These are phyloP conservation scores for Sebastes nivosus DNA, from an alignment of 2,797 vertebrate species.

Conservation along the genomic window DNA sequence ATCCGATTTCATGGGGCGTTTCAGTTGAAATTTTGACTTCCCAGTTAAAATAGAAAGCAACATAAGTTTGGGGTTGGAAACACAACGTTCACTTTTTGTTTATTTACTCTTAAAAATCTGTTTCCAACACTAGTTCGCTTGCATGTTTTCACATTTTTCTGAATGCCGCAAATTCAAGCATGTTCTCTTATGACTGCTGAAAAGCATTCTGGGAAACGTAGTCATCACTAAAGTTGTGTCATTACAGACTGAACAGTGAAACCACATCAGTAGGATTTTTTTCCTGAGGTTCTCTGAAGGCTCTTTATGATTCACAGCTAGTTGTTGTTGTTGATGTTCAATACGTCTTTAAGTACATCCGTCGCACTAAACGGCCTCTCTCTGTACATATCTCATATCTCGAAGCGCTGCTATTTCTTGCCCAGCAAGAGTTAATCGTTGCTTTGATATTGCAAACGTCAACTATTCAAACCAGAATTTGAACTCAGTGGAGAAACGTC, in stretches of 20 bases:
- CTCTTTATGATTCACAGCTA: slow-evolving; percentile 38
- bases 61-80: neutral
- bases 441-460: slow-evolving; percentile 79
- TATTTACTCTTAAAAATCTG: neutral
- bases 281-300: slow-evolving; percentile 38
- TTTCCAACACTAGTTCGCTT: neutral
- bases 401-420: slow-evolving; percentile 62
- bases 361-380: slow-evolving; percentile 50
- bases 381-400: slow-evolving; percentile 17
- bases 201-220: slow-evolving; percentile 32
- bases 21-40: neutral
- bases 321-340: neutral
- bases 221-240: neutral
- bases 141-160: too few species aligned
- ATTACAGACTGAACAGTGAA: neutral
- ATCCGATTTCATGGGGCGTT: too few species aligned
- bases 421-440: slow-evolving; percentile 81
- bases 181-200: neutral
- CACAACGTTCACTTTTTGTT: neutral
- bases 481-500: slow-evolving; percentile 42
- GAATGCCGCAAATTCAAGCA: too few species aligned
- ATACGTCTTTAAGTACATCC: slow-evolving; percentile 30
- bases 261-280: neutral
- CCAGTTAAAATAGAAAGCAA: too few species aligned
- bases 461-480: slow-evolving; percentile 80